phyloP scores from a whole-genome alignment of 2,113 vertebrate genomes.

The Pavo muticus region DNA sequence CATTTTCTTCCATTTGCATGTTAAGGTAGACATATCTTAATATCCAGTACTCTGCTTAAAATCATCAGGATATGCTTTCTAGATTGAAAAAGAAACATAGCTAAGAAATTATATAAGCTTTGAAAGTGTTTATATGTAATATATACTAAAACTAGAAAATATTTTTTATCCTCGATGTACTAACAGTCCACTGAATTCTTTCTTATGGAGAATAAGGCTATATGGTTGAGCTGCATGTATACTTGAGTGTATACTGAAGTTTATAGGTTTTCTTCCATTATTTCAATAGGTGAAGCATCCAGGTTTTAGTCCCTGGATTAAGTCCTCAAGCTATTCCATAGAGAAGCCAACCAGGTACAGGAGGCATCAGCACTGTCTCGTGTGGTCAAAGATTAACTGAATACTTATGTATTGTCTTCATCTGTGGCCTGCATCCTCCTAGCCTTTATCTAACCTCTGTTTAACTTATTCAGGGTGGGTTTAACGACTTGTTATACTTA shows the following conservation, averaged over 20 bases:
- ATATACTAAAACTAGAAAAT: neutral
- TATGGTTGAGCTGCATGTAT: neutral
- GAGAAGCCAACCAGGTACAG: neutral
- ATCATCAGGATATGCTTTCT: neutral
- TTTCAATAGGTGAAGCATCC: neutral
- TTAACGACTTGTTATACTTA: neutral
- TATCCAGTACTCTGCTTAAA: neutral
- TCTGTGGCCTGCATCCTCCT: neutral
- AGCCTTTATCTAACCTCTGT: neutral
- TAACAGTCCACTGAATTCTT: neutral
- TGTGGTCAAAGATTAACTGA: neutral
- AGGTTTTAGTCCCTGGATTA: neutral
- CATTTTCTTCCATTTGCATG: neutral
- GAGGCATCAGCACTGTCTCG: accelerated
- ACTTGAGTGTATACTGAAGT: neutral
- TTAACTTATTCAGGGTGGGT: accelerated
- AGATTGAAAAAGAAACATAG: neutral
- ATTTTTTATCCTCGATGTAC: neutral
- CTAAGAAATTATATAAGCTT: accelerated
- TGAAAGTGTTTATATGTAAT: neutral
- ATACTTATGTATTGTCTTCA: neutral
- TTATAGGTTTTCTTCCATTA: neutral
- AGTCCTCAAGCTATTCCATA: neutral
- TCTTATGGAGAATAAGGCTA: neutral
- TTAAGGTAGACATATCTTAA: neutral